Evolutionary conservation across 2,888 invertebrate genomes (phyloP).

Genomic region (Ophonus ardosiacus): DNA sequence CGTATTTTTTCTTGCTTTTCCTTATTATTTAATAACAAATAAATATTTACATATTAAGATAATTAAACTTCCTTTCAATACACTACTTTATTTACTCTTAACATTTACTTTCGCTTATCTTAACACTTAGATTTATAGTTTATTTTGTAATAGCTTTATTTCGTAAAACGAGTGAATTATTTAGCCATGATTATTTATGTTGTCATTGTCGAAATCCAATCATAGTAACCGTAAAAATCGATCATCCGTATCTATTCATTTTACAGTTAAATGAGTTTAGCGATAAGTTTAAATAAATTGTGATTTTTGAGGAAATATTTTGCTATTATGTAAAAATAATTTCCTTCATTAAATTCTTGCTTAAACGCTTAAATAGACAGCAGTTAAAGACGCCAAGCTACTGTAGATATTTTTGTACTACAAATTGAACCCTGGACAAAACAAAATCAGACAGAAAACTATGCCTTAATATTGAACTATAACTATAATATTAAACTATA

Average conservation of each 20-base stretch:
- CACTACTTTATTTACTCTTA: not conserved
- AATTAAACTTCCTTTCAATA: not conserved
- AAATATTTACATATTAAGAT: not conserved
- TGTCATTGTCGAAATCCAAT: slow-evolving; percentile 9
- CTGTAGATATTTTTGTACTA: slow-evolving; percentile 57
- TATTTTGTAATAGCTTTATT: not conserved
- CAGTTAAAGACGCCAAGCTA: slow-evolving; percentile 39
- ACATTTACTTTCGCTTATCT: not conserved
- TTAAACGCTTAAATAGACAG: slow-evolving; percentile 52
- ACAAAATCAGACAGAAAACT: slow-evolving; percentile 16
- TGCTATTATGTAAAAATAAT: slow-evolving; percentile 53
- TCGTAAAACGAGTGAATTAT: not conserved
- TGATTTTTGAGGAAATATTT: slow-evolving; percentile 2
- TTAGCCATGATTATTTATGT: not conserved
- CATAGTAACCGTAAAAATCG: slow-evolving; percentile 48
- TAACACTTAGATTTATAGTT: not conserved
- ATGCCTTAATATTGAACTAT: not conserved
- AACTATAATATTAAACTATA: not conserved
- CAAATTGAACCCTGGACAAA: slow-evolving; percentile 59
- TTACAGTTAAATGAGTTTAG: slow-evolving; percentile 15
- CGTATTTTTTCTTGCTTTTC: not conserved
- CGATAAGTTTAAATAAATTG: not conserved
- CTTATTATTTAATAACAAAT: not conserved
- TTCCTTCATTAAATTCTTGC: slow-evolving; percentile 48
- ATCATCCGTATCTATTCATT: slow-evolving; percentile 38